phyloP scores from a whole-genome alignment of 2,888 invertebrate genomes.

The Euspilapteryx auroguttella region DNA sequence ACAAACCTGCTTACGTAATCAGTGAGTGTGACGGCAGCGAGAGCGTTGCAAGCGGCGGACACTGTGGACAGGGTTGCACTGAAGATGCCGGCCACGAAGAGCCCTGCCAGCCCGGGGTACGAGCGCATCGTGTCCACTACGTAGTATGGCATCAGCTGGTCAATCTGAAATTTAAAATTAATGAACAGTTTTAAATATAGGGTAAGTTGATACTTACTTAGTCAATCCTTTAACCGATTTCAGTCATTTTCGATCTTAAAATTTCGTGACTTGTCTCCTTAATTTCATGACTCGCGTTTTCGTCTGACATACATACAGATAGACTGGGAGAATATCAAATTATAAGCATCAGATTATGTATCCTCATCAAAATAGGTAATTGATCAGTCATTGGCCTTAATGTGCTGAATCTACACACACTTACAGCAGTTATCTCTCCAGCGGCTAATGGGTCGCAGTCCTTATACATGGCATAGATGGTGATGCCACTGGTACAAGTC shows the following conservation, averaged over 20 bases:
- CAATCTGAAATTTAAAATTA: slow-evolving; percentile 29
- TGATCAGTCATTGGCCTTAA: too few species aligned
- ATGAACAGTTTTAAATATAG: not conserved
- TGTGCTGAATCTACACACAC: too few species aligned
- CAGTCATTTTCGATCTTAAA: not conserved
- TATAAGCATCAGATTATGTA: too few species aligned
- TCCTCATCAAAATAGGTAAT: too few species aligned
- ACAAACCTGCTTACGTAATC: slow-evolving; percentile 70
- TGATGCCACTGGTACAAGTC: slow-evolving; percentile 78
- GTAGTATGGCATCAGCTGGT: slow-evolving; percentile 80
- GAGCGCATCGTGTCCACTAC: slow-evolving; percentile 71
- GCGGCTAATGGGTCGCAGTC: slow-evolving; percentile 77
- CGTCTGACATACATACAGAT: too few species aligned
- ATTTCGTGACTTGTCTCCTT: not conserved
- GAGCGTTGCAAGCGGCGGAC: slow-evolving; percentile 87
- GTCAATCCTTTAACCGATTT: too few species aligned
- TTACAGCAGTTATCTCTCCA: slow-evolving; percentile 60
- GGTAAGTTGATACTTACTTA: not conserved
- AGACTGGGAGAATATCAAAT: too few species aligned
- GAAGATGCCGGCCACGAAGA: slow-evolving; percentile 90
- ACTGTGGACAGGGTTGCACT: slow-evolving; percentile 90
- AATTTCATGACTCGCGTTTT: not conserved
- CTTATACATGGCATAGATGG: slow-evolving; percentile 81
- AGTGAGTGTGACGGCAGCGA: slow-evolving; percentile 87
- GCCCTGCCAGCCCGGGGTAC: slow-evolving; percentile 78